Percentiles rank a stretch among this genome's conserved stretches.
These are phyloP conservation scores for Staurois parvus DNA, from an alignment of 2,797 vertebrate genomes.

Conservation along the genomic window DNA sequence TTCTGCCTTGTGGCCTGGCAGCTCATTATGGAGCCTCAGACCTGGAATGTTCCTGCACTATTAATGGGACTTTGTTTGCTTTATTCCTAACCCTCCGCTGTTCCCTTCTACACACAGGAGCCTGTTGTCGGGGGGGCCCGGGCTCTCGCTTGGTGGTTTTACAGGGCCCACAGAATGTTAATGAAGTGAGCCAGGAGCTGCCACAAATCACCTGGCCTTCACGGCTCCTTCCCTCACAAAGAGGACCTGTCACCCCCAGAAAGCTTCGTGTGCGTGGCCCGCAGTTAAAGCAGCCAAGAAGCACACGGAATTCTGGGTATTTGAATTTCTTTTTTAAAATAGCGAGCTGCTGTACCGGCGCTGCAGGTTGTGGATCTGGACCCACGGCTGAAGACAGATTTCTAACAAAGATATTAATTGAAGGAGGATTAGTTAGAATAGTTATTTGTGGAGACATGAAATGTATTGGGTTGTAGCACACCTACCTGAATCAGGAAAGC, in stretches of 20 bases:
- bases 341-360: no score
- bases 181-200: slow-evolving; percentile 13
- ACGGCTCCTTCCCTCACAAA: background rate
- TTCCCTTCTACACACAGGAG: slow-evolving; percentile 31
- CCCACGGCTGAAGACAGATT: no score
- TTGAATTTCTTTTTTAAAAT: no score
- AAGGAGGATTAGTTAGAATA: no score
- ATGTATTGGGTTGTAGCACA: no score
- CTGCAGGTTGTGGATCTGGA: no score
- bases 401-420: no score
- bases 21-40: background rate
- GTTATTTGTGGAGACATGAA: no score
- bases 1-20: background rate
- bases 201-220: slow-evolving; percentile 30
- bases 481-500: no score
- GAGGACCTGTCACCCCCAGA: background rate
- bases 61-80: background rate
- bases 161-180: background rate
- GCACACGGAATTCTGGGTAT: no score
- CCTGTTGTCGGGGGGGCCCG: slow-evolving; percentile 16
- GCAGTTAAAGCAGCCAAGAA: no score
- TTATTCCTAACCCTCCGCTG: slow-evolving; percentile 27
- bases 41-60: background rate
- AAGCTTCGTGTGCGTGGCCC: no score
- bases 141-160: slow-evolving; percentile 26